A percentile compares a stretch with the other conserved stretches of the same genome.
These are phyloP conservation scores for Sinelater perroti DNA, from an alignment of 2,888 invertebrate species.

Conservation along the genomic window DNA sequence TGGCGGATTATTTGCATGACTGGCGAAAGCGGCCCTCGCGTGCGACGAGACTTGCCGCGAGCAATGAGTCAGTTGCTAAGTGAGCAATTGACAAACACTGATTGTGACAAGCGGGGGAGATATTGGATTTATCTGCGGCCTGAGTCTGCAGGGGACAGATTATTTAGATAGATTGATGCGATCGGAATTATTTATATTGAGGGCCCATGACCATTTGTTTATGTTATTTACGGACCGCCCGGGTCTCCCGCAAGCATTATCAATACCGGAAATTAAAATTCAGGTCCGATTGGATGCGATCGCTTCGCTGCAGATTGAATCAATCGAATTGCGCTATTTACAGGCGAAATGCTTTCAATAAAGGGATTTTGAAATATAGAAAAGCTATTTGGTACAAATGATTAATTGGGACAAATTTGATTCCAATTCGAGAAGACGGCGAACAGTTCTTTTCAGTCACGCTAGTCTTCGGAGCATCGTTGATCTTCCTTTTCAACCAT, in stretches of 20 bases:
- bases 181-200: slow-evolving; percentile 58
- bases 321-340: too few species aligned
- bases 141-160: slow-evolving; percentile 56
- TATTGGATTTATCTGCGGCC: slow-evolving; percentile 59
- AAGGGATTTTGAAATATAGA: too few species aligned
- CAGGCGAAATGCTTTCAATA: too few species aligned
- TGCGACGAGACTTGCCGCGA: slow-evolving; percentile 37
- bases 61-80: slow-evolving; percentile 57
- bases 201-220: slow-evolving; percentile 58
- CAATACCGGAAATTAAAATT: slow-evolving; percentile 14
- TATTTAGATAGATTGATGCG: slow-evolving; percentile 58
- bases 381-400: too few species aligned
- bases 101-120: slow-evolving; percentile 58
- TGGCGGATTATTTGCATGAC: slow-evolving; percentile 12
- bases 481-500: too few species aligned
- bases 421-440: too few species aligned
- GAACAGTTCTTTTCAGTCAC: too few species aligned
- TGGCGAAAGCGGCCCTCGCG: slow-evolving; percentile 14
- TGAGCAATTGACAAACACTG: slow-evolving; percentile 60
- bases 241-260: background rate
- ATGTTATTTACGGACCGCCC: slow-evolving; percentile 51
- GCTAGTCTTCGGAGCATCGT: too few species aligned
- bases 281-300: background rate
- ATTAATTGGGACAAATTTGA: too few species aligned
- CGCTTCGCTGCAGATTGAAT: background rate